Base-by-base conservation (phyloP, 1,140 invertebrate genomes). In the Pseudoatta argentina region DNA sequence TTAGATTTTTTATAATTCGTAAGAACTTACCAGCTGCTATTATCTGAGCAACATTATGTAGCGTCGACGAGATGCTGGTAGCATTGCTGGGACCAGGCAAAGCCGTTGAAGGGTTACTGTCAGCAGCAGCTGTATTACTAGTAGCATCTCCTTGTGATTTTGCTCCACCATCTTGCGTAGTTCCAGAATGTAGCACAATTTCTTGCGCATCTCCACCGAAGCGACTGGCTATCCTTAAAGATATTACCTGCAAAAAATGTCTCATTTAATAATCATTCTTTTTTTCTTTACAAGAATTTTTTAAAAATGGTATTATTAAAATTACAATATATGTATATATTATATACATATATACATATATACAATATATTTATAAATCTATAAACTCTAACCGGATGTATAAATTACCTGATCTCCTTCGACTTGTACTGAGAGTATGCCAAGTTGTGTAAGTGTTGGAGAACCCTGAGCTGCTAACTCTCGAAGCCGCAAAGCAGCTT, bases 391-490 rank as follows among this genome's bases (percentile, higher is more conserved):
- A 67, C 24, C 7, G 21, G 1, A 51, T 55, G 14, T 48, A 59
- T 77, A 44, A 67, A 82, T 94, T 94, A 98, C 98, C 96, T 98
- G 98, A 96, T 99, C 98, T 91, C 98, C 98, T 96, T 99, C 98
- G 91, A 99, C 97, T 96, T 99, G 99, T 89, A 99, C 98, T 85
- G 98, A 98, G 48, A 99, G 96, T 92, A 99, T 98, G 79, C 98
- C 98, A 93, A 99, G 96, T 92, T 98, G 97, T 71, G 98, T 97
- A 89, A 99, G 96, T 89, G 97, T 97, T 81, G 97, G 96, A 93
- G 98, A 98, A 89, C 98, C 98, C 94, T 98, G 97, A 93, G 98
- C 97, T 85, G 98, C 98, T 92, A 99, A 96, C 94, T 98, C 97
- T 92, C 98, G 96, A 92, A 99, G 96, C 90, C 98, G 97, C 91